Evolutionary conservation across 2,113 vertebrate species (phyloP).

Genomic region (Myrmecobius fasciatus): DNA sequence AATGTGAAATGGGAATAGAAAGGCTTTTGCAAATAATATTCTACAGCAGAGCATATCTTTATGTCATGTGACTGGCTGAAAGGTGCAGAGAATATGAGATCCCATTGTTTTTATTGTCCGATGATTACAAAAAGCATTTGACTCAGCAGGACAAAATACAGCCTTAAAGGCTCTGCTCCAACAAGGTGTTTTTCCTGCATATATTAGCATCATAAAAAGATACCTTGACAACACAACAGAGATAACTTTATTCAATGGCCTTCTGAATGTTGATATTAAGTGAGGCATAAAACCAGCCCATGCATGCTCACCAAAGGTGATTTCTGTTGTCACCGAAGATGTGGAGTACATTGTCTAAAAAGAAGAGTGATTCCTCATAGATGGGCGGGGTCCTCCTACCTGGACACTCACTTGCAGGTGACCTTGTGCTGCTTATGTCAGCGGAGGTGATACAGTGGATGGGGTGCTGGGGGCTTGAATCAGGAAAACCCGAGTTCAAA

Average conservation of each 20-base stretch:
- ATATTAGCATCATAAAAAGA: conserved; percentile 4
- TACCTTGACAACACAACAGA: neutral
- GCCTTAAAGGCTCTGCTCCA: neutral
- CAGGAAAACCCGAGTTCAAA: neutral
- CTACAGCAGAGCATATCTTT: neutral
- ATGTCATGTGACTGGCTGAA: neutral
- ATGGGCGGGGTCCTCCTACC: neutral
- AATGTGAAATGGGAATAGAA: neutral
- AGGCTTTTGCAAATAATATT: neutral
- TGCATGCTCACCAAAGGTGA: neutral
- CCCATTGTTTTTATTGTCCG: neutral
- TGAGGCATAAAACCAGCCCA: neutral
- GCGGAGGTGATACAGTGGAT: neutral
- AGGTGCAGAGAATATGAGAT: neutral
- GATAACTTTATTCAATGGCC: neutral
- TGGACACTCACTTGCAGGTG: neutral
- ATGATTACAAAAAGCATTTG: neutral
- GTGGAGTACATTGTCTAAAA: neutral
- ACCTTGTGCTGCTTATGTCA: neutral
- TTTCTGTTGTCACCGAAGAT: neutral
- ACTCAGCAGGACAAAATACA: neutral
- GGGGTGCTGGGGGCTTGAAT: neutral
- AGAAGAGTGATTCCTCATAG: neutral
- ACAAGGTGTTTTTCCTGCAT: conserved; percentile 1
- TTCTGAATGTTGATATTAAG: neutral